Evolutionary conservation across 2,888 invertebrate genomes (phyloP), one percentile per base, ranked within the genome.

Genomic region (Syrista parreyssii): DNA sequence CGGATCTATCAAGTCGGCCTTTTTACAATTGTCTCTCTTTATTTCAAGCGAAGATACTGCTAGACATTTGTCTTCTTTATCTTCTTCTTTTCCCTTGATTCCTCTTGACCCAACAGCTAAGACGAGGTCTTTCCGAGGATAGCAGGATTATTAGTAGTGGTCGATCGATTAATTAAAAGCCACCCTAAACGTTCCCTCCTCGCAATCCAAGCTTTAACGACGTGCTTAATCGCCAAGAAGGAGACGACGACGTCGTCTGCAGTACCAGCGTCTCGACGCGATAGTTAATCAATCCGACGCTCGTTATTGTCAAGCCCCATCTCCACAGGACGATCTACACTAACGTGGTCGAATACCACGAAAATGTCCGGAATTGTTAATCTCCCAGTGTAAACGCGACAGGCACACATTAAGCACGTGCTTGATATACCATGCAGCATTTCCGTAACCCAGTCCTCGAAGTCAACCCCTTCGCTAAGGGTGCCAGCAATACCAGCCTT

Each of bases 351-450:
- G 79, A 79, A 82, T 80, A 82, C 83, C 84, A 83, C 86, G 83
- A 84, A 86, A 87, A 89, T 84, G 88, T 84, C 84, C 83, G 83
- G 86, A 86, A 88, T 86, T 88, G 87, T 85, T 88, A 87, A 87
- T 88, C 85, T 86, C 81, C 79, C 78, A 35, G 12, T 68, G 68
- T 55, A 69, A 32, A 72, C 73, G 73, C 74, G 75, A 80, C 73
- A 71, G 71, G 33, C 40, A 74, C 74, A 74, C 77, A 77, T 76
- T 68, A 80, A 75, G 76, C 79, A 75, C 79, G 78, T 79, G 77
- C 79, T 69, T 30, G 11, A 69, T 69, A 69, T 30, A 30, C 69
- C 32, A 69, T 11, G 69, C 69, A 30, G 69, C 30, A 32, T 30
- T 69, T 30, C 30, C 69, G 30, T 32, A 69, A 32, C 69, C 69